Conservation (phyloP, 2,797 vertebrate species). For the Myoxocephalus aenaeus region DNA sequence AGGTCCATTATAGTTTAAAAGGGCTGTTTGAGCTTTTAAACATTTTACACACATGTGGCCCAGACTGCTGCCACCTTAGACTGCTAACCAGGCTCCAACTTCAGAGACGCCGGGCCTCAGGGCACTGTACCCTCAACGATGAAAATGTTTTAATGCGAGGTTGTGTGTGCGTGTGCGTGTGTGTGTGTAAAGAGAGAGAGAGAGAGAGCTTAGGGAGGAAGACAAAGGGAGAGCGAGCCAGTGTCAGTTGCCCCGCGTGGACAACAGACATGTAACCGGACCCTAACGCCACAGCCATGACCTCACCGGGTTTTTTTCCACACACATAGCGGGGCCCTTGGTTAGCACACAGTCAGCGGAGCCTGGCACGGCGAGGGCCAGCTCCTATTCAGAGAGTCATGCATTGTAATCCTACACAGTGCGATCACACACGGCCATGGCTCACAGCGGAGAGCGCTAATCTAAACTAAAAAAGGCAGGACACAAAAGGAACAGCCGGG, state of each 20-base stretch:
- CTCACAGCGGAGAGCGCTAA: conserved; percentile 61
- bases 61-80: conserved; percentile 44
- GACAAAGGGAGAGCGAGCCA: conserved; percentile 56
- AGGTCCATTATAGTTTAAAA: conserved; percentile 51
- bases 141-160: conserved; percentile 29
- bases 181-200: conserved; percentile 24
- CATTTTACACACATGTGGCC: conserved; percentile 55
- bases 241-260: conserved; percentile 65
- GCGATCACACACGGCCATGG: conserved; percentile 65
- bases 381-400: conserved; percentile 71
- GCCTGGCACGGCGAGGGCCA: conserved; percentile 72
- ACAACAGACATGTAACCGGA: conserved; percentile 80
- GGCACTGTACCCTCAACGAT: not conserved
- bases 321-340: conserved; percentile 26
- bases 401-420: conserved; percentile 79
- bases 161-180: conserved; percentile 1
- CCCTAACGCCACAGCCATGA: conserved; percentile 74
- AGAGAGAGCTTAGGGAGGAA: conserved; percentile 50
- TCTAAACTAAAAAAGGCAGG: conserved; percentile 60
- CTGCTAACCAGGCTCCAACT: conserved; percentile 26
- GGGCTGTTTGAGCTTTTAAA: conserved; percentile 50
- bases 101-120: conserved; percentile 36
- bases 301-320: conserved; percentile 78
- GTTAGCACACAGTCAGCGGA: conserved; percentile 60
- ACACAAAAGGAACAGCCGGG: conserved; percentile 59